Evolutionary conservation across 2,113 vertebrate genomes (phyloP).

Genomic region (Climacteris rufus): DNA sequence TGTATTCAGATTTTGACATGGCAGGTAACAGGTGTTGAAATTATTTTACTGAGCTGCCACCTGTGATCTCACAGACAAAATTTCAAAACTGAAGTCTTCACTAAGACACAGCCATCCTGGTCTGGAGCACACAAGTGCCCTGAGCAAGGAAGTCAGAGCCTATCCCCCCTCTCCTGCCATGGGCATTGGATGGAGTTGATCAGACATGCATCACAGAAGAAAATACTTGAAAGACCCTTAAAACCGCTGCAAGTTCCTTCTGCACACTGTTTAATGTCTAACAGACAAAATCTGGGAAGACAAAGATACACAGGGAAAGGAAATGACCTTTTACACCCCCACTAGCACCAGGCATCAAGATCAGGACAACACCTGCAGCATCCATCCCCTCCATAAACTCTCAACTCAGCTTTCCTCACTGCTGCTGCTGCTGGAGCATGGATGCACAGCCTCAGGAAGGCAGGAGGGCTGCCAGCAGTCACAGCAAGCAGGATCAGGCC

Average conservation of each 20-base stretch:
- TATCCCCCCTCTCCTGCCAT: neutral
- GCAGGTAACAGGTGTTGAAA: neutral
- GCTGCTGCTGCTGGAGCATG: neutral
- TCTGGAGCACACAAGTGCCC: neutral
- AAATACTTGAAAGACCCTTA: neutral
- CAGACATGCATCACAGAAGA: neutral
- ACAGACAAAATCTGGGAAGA: neutral
- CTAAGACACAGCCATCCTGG: neutral
- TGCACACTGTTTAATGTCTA: neutral
- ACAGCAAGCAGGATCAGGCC: neutral
- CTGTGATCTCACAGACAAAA: neutral
- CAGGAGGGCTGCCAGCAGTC: neutral
- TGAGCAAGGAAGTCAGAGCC: neutral
- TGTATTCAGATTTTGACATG: neutral
- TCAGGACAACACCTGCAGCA: neutral
- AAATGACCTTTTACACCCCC: neutral
- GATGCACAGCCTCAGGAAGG: neutral
- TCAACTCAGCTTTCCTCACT: neutral
- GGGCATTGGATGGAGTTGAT: neutral
- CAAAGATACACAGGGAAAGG: neutral
- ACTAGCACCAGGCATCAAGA: fast-evolving
- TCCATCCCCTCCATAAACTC: neutral
- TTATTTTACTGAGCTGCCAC: neutral
- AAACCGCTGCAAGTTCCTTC: neutral
- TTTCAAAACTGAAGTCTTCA: neutral